A percentile compares a stretch with the other conserved stretches of the same genome.
These are phyloP conservation scores for Lycocorax pyrrhopterus DNA, from an alignment of 2,113 vertebrate genomes.

Conservation along the genomic window DNA sequence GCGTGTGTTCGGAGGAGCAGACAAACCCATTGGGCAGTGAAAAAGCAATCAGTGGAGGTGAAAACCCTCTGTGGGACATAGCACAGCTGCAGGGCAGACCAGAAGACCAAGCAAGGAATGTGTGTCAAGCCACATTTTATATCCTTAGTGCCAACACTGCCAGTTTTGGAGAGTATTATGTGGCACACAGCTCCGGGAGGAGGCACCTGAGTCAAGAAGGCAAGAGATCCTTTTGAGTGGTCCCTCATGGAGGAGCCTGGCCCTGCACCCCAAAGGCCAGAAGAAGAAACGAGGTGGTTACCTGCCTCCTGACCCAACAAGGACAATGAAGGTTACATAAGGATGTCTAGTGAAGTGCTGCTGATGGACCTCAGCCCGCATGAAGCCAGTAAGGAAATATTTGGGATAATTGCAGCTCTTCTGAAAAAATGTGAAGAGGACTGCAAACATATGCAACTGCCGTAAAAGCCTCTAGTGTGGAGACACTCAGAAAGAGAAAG, in stretches of 20 bases:
- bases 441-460: neutral
- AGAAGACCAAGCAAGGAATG: neutral
- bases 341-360: fast-evolving
- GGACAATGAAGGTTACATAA: neutral
- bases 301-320: neutral
- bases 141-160: neutral
- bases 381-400: neutral
- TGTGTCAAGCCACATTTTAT: neutral
- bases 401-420: neutral
- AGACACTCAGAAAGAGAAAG: neutral
- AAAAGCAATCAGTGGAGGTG: neutral
- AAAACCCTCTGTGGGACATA: neutral
- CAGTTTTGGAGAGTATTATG: neutral
- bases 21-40: neutral
- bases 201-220: neutral
- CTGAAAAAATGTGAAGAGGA: neutral
- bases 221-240: neutral
- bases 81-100: neutral
- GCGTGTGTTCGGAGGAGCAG: neutral
- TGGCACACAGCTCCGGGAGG: neutral
- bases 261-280: neutral
- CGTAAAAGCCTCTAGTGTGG: neutral
- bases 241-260: neutral
- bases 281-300: neutral
- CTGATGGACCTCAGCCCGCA: neutral